Base-by-base conservation (phyloP, 1,140 invertebrate species). In the Hyles euphorbiae region DNA sequence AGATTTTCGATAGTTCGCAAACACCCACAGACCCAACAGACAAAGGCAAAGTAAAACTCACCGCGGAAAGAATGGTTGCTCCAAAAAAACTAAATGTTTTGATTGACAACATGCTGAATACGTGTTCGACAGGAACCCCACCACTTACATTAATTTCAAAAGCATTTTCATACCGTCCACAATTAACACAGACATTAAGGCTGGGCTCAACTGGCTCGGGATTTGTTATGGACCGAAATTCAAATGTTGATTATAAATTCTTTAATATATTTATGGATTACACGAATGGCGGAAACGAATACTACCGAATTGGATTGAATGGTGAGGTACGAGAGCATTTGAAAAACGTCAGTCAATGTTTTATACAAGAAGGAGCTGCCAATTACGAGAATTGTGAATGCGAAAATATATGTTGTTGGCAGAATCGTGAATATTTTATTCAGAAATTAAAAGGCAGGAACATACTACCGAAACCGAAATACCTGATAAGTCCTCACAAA, bases 381-480 rank as follows among this genome's bases (percentile, higher is more conserved):
- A 11, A 46, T 46, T 10, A 9, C 9, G 44, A 46, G 3, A 11
- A 46, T 46, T 46, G 9, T 5, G 9, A 46, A 10, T 46, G 11
- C 44, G 44, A 5, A 53, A n/a, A 40, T 1, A 34, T 43, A 34
- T 60, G 58, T 45, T 60, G 58, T 12, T 60, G 53, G 53, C 55
- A 55, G 49, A 44, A 34, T 44, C 58, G 53, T n/a, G 53, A 60
- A 49, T 32, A 55, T 1, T 45, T 50, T 34, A 22, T 53, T 40
- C 10, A 3, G 11, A 12, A 12, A 34, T 44, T 55, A 9, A 6
- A 40, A 12, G 3, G 4, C 22, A 5, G 34, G 8, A 22, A 48
- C 5, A 36, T 36, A n/a, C 32, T 34, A 3, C 32, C 6, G 1
- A 53, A n/a, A 36, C 9, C 51, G 32, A 34, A 53, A 10, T 53